A percentile compares a stretch with the other conserved stretches of the same genome.
Evolutionary conservation across 2,797 vertebrate genomes (phyloP).

Genomic region (Halcyon smyrnensis): DNA sequence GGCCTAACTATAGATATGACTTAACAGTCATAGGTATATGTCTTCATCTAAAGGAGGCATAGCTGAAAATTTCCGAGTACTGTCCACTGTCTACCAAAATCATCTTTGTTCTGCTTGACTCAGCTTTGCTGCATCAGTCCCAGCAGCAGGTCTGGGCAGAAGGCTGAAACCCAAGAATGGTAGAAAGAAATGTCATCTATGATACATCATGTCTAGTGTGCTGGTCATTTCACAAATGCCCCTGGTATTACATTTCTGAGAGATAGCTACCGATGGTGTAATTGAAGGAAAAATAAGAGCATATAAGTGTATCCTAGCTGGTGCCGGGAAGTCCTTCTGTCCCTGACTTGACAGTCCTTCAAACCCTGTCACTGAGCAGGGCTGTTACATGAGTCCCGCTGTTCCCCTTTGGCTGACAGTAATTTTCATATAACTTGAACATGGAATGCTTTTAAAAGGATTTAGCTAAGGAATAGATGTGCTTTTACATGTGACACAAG

Average conservation of each 20-base stretch:
- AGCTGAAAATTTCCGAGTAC: background rate
- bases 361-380: background rate
- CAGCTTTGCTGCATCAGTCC: background rate
- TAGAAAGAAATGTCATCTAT: background rate
- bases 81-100: background rate
- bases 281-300: conserved; percentile 34
- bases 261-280: background rate
- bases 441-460: conserved; percentile 52
- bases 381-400: background rate
- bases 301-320: background rate
- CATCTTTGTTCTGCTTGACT: background rate
- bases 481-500: background rate
- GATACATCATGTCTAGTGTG: background rate
- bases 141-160: background rate
- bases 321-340: conserved; percentile 6
- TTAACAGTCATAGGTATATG: fast-evolving
- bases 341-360: background rate
- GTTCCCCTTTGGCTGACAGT: conserved; percentile 24
- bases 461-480: background rate
- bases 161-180: background rate
- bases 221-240: background rate
- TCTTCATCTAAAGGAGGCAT: background rate
- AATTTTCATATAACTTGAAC: background rate
- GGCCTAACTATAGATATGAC: background rate
- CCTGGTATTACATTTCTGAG: conserved; percentile 28